Percentiles rank a stretch among this genome's conserved stretches.
These are phyloP conservation scores for Caligus rogercresseyi DNA, from an alignment of 1,140 invertebrate genomes.

Conservation along the genomic window DNA sequence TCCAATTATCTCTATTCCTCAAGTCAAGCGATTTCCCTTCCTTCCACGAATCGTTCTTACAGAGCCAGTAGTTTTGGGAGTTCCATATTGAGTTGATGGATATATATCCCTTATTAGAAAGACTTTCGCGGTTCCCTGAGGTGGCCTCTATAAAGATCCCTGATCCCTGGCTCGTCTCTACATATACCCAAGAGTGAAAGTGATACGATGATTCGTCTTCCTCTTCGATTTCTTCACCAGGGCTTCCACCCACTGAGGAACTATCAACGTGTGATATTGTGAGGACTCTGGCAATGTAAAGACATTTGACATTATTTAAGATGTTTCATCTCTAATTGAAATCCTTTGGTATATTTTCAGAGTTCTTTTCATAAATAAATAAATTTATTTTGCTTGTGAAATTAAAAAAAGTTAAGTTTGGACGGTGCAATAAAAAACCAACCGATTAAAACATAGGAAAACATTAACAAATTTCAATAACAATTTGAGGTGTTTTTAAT, in stretches of 20 bases:
- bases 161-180: neutral
- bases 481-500: no score
- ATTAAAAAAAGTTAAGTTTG: no score
- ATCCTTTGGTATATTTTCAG: no score
- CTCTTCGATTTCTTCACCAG: neutral
- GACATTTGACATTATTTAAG: no score
- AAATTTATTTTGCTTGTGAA: no score
- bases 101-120: neutral
- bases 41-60: neutral
- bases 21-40: neutral
- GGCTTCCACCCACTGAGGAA: neutral
- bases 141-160: constrained; percentile 13
- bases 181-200: constrained; percentile 15
- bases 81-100: constrained; percentile 12
- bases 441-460: no score
- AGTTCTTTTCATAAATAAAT: no score
- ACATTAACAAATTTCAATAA: no score
- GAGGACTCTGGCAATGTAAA: no score
- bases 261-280: no score
- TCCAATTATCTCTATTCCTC: neutral
- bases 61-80: constrained; percentile 7
- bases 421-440: no score
- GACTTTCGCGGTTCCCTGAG: neutral
- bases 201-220: neutral
- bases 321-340: no score